phyloP scores from a whole-genome alignment of 2,113 vertebrate genomes.

The Oplegnathus fasciatus region DNA sequence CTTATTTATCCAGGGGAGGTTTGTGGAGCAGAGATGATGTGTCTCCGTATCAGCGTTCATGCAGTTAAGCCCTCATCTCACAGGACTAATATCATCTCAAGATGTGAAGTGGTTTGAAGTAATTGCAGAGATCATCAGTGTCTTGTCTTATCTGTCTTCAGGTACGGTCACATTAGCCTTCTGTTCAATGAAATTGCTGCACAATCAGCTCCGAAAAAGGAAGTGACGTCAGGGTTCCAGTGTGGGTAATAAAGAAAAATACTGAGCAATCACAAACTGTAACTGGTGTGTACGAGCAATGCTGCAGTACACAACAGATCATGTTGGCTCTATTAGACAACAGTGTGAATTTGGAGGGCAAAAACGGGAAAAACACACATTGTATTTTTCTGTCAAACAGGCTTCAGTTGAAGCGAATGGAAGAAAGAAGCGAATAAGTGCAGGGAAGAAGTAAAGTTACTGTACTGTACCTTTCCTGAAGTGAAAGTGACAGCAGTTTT shows the following conservation, averaged over 20 bases:
- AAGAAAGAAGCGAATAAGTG: background rate
- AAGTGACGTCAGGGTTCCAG: background rate
- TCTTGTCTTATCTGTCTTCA: constrained; percentile 13
- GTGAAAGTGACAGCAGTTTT: no score
- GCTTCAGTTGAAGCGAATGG: background rate
- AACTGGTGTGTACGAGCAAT: background rate
- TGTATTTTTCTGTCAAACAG: background rate
- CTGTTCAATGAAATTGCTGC: background rate
- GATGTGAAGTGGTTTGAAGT: constrained; percentile 16
- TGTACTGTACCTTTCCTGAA: no score
- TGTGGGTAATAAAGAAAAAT: background rate
- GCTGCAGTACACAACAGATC: background rate
- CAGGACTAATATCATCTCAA: constrained; percentile 19
- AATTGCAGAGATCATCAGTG: constrained; percentile 7
- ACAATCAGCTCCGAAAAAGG: background rate
- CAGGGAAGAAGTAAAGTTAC: no score
- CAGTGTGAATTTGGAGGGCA: background rate
- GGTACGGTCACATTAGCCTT: background rate
- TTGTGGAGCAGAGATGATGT: constrained; percentile 7
- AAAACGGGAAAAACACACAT: background rate
- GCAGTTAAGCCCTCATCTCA: constrained; percentile 5
- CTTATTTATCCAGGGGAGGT: constrained; percentile 16
- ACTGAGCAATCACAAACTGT: background rate
- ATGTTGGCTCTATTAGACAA: background rate
- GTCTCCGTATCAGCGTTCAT: background rate